Evolutionary conservation across 2,113 vertebrate species (phyloP).

Genomic region (Amblyornis subalaris): DNA sequence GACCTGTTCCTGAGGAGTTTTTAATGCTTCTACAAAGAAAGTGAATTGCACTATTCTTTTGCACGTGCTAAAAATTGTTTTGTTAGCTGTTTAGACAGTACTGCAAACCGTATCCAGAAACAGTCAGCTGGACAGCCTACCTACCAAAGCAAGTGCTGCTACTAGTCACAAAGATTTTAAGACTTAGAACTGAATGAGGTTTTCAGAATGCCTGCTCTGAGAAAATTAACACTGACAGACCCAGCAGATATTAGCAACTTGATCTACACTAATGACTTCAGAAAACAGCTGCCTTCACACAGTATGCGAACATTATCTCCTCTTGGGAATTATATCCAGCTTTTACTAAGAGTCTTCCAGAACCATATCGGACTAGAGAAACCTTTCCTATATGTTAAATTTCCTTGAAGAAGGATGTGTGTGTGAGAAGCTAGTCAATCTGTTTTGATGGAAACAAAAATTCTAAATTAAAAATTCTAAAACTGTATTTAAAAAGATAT

Average conservation of each 20-base stretch:
- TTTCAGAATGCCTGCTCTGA: not conserved
- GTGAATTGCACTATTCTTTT: not conserved
- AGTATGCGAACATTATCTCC: not conserved
- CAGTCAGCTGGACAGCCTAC: not conserved
- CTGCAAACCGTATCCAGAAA: not conserved
- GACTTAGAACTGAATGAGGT: not conserved
- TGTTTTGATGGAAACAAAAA: not conserved
- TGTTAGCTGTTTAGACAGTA: not conserved
- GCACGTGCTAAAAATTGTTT: not conserved
- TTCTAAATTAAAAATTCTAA: not conserved
- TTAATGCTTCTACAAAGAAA: not conserved
- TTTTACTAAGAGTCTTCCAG: not conserved
- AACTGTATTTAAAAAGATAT: not conserved
- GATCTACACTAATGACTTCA: not conserved
- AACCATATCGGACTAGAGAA: not conserved
- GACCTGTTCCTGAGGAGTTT: not conserved
- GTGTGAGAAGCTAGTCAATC: not conserved
- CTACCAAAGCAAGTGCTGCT: not conserved
- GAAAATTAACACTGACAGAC: not conserved
- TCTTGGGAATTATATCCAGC: not conserved
- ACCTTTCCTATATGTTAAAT: not conserved
- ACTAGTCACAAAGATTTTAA: not conserved
- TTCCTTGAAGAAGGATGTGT: not conserved
- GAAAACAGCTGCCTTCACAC: not conserved
- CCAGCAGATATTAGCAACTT: not conserved